Evolutionary conservation across 2,797 vertebrate species (phyloP).

Genomic region (Glossophaga mutica): DNA sequence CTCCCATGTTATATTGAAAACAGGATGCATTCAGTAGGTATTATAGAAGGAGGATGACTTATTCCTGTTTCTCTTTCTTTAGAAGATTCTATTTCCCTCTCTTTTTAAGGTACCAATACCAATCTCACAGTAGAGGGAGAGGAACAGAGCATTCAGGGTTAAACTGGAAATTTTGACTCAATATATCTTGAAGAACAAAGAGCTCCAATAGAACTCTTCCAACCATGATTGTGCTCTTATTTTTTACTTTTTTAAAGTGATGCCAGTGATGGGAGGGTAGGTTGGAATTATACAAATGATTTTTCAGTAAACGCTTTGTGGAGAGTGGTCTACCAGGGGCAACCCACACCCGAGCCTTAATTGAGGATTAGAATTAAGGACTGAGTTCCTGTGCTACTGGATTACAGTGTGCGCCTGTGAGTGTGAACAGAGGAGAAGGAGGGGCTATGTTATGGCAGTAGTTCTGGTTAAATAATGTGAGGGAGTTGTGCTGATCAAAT

Average conservation of each 20-base stretch:
- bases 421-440: not conserved
- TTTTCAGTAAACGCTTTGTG: constrained; percentile 60
- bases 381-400: constrained; percentile 2
- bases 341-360: constrained; percentile 69
- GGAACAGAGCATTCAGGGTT: not conserved
- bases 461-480: constrained; percentile 9
- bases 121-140: constrained; percentile 36
- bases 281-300: constrained; percentile 65
- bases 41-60: constrained; percentile 11
- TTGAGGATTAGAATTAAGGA: constrained; percentile 44
- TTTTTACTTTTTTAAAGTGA: not conserved
- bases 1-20: not conserved
- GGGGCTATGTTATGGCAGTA: not conserved
- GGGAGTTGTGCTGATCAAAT: not conserved
- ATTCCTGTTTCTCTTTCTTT: not conserved
- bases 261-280: constrained; percentile 58
- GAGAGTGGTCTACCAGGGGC: constrained; percentile 62
- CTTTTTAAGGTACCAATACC: constrained; percentile 1
- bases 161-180: constrained; percentile 35
- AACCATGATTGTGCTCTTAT: not conserved
- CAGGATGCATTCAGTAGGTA: not conserved
- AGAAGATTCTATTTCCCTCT: not conserved
- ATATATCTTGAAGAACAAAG: constrained; percentile 64
- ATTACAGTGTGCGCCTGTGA: not conserved
- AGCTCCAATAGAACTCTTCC: constrained; percentile 66